Conservation (phyloP, 2,113 vertebrate species). For the Corvus cornix region DNA sequence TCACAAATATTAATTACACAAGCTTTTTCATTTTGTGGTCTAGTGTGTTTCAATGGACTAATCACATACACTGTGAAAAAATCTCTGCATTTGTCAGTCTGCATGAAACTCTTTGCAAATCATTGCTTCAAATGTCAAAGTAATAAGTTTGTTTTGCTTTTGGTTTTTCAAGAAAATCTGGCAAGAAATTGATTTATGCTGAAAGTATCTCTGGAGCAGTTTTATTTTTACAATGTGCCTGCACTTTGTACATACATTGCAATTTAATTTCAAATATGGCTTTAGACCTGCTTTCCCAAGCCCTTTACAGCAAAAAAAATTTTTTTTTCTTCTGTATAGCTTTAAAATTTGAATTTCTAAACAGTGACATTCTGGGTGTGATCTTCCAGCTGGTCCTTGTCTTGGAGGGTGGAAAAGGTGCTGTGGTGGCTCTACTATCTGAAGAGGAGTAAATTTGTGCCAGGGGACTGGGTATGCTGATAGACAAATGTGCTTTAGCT, state of each 20-base stretch:
- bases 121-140: neutral
- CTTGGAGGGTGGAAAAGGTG: neutral
- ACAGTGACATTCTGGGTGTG: neutral
- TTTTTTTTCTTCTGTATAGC: neutral
- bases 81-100: neutral
- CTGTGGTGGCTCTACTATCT: neutral
- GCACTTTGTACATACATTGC: neutral
- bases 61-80: neutral
- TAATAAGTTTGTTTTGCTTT: neutral
- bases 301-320: neutral
- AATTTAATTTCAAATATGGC: neutral
- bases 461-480: neutral
- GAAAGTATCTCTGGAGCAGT: neutral
- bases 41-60: neutral
- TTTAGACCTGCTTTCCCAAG: neutral
- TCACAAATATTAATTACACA: neutral
- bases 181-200: neutral
- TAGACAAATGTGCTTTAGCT: neutral
- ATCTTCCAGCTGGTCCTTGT: neutral
- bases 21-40: neutral
- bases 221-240: slow-evolving; percentile 20
- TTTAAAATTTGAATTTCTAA: neutral
- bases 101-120: neutral
- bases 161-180: neutral
- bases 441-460: neutral